A percentile compares a stretch with the other conserved stretches of the same genome.
Conservation (phyloP, 2,888 invertebrate genomes). For the Biston betularia region DNA sequence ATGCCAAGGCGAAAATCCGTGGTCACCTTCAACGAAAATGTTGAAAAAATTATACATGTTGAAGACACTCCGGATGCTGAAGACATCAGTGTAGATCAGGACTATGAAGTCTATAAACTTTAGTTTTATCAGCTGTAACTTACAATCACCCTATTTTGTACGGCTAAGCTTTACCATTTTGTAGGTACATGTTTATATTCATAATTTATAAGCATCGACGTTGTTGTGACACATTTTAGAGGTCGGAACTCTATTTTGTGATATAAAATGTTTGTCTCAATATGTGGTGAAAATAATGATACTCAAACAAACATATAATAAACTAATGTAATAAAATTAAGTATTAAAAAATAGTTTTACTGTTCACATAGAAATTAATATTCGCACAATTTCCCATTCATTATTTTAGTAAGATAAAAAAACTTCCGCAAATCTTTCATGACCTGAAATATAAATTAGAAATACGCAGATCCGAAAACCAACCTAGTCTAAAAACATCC, state of each 20-base stretch:
- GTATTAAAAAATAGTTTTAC: background rate
- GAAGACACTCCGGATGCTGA: conserved; percentile 64
- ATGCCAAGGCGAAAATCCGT: conserved; percentile 75
- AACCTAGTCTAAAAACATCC: too few relatives aligned
- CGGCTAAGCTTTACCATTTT: background rate
- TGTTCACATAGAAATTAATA: background rate
- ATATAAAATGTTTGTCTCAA: conserved; percentile 9
- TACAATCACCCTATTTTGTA: too few relatives aligned
- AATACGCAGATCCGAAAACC: too few relatives aligned
- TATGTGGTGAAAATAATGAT: conserved; percentile 13
- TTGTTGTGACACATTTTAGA: background rate
- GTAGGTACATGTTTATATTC: background rate
- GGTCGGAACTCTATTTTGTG: background rate
- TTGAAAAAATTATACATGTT: conserved; percentile 82
- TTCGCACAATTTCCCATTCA: too few relatives aligned
- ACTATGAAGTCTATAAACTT: conserved; percentile 66
- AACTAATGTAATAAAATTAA: background rate
- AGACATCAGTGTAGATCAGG: conserved; percentile 50
- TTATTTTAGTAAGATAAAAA: too few relatives aligned
- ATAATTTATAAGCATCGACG: background rate
- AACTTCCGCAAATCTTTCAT: too few relatives aligned
- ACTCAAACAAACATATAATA: conserved; percentile 11
- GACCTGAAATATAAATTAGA: too few relatives aligned
- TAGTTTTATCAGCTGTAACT: conserved; percentile 41
- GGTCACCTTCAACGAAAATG: conserved; percentile 85